Evolutionary conservation across 2,113 vertebrate species (phyloP), one percentile per base, ranked within the genome.

Genomic region (Megaceryle torquata): DNA sequence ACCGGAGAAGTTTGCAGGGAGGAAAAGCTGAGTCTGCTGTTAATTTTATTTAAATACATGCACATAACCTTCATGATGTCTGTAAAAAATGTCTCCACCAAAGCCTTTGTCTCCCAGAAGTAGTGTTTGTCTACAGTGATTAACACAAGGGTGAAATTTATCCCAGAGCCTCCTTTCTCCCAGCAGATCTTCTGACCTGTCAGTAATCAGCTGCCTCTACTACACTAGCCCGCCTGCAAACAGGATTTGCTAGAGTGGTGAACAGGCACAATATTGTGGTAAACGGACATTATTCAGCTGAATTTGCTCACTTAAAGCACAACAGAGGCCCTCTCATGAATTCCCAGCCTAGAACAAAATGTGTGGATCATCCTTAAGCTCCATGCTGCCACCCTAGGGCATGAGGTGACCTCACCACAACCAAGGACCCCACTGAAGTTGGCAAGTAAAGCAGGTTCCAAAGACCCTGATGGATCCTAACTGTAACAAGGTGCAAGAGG

Each of bases 11-110:
- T 86, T 86, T 43, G 19, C 31, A 71, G 48, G 39, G 39, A 63
- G 88, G 77, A 77, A 80, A 86, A 86, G 83, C 86, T 89, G 83
- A 86, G 57, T 88, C 56, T 28, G 53, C 35, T 65, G 20, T 68
- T 90, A 81, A 46, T 94, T 96, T 90, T 76, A 35, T 65, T 91
- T 83, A 75, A 95, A 88, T 43, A 92, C 39, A 81, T 31, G 59
- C 21, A 78, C 41, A 59, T 56, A 64, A 79, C 60, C 59, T 88
- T 89, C 1, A 1, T 35, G 31, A 78, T 67, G 72, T 59, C 48
- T 78, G 22, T 41, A 88, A 88, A 95, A 94, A 83, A 68, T 37
- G 13, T 29, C 37, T 65, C 50, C 46, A 22, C 11, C 39, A 76
- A 85, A 39, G 33, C 18, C 43, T 78, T 82, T 84, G 51, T 71